phyloP scores from a whole-genome alignment of 1,140 invertebrate genomes.

The Akabosia matsudoensis region DNA sequence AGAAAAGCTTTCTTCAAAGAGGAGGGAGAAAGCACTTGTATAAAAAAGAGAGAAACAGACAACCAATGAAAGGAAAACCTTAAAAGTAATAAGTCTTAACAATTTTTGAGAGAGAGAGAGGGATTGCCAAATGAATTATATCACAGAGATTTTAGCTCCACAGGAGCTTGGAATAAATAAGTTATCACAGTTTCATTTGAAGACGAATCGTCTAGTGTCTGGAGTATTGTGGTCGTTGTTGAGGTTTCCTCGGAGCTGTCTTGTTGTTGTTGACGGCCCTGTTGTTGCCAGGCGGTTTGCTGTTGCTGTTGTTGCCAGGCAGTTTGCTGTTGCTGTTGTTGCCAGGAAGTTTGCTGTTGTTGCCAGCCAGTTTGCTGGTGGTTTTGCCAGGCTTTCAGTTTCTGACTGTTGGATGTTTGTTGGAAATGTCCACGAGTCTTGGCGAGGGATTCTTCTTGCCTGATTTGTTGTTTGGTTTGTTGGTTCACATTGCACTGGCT shows the following conservation, averaged over 20 bases:
- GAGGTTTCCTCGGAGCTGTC: background rate
- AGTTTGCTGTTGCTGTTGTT: background rate
- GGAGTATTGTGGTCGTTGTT: background rate
- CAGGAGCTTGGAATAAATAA: background rate
- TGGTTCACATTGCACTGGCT: constrained; percentile 33
- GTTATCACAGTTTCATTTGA: background rate
- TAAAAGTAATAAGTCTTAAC: background rate
- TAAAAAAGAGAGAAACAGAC: background rate
- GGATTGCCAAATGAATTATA: background rate
- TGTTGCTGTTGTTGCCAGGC: background rate
- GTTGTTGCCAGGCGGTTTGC: too few species aligned
- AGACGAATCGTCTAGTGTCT: background rate
- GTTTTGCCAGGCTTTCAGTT: background rate
- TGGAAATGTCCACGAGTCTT: background rate
- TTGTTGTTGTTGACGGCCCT: background rate
- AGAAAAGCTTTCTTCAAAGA: background rate
- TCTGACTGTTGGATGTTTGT: background rate
- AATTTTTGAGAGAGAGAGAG: background rate
- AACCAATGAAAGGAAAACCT: background rate
- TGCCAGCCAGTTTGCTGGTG: background rate
- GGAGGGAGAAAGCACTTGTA: background rate
- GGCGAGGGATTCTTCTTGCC: constrained; percentile 37
- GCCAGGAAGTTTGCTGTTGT: background rate
- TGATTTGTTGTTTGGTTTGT: constrained; percentile 28
- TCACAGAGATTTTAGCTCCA: background rate